Conservation (phyloP, 2,113 vertebrate species). For the Trochalopteron elliotii region DNA sequence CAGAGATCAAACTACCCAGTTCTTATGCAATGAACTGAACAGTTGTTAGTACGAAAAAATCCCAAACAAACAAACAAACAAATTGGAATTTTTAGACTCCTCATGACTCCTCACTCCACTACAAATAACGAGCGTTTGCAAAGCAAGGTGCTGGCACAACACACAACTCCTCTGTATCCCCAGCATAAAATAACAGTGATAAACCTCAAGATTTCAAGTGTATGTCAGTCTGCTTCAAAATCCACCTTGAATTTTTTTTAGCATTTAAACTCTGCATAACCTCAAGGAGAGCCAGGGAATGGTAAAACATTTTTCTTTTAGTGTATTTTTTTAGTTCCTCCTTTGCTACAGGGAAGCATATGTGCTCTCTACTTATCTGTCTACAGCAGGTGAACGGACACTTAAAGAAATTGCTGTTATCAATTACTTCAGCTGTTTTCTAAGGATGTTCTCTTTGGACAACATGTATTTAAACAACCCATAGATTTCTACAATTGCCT, state of each 20-base stretch:
- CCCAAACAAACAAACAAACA: not conserved
- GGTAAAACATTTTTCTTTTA: not conserved
- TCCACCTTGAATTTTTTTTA: not conserved
- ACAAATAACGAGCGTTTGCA: not conserved
- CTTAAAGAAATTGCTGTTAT: not conserved
- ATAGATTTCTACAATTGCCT: not conserved
- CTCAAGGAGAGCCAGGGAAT: not conserved
- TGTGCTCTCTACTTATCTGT: not conserved
- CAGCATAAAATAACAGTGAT: not conserved
- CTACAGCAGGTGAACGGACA: not conserved
- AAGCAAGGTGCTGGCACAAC: not conserved
- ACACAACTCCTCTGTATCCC: not conserved
- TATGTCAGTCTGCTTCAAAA: not conserved
- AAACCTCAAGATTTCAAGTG: not conserved
- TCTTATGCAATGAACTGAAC: not conserved
- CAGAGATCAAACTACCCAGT: not conserved
- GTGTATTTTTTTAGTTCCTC: not conserved
- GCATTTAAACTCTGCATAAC: not conserved
- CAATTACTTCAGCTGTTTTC: slow-evolving; percentile 9
- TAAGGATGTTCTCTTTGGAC: not conserved
- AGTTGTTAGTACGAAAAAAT: accelerated
- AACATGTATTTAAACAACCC: not conserved
- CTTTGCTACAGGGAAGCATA: not conserved
- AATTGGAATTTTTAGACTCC: not conserved
- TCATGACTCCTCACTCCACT: not conserved